These are phyloP conservation scores for Paratrypauchen microcephalus DNA, from an alignment of 2,797 vertebrate species.

Conservation along the genomic window DNA sequence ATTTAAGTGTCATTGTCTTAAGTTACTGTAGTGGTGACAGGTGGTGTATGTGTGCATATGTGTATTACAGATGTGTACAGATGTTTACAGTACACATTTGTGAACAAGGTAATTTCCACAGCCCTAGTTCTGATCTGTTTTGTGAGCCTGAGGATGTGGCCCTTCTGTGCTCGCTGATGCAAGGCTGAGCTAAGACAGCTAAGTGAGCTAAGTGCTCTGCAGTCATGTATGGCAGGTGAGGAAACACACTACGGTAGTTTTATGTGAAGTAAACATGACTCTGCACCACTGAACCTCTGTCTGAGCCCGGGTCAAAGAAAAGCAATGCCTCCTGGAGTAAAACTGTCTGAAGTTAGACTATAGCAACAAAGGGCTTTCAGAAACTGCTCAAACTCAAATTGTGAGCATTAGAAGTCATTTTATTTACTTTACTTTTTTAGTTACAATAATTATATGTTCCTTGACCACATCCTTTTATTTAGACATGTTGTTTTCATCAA, in stretches of 20 bases:
- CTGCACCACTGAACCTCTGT: slow-evolving; percentile 36
- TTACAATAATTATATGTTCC: background rate
- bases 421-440: too few species aligned
- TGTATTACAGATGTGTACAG: background rate
- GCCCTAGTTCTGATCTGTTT: background rate
- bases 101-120: background rate
- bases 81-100: background rate
- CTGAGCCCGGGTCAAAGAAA: slow-evolving; percentile 20
- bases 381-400: background rate
- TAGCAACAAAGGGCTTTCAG: background rate
- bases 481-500: background rate
- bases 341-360: too few species aligned
- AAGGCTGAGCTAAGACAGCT: slow-evolving; percentile 9
- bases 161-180: slow-evolving; percentile 21
- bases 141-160: slow-evolving; percentile 32
- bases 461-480: background rate
- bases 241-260: background rate
- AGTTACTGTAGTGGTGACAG: background rate
- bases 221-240: slow-evolving; percentile 38
- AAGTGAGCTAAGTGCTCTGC: slow-evolving; percentile 33
- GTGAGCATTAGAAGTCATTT: background rate
- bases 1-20: too few species aligned
- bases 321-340: slow-evolving; percentile 13
- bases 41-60: background rate
- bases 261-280: slow-evolving; percentile 29